phyloP scores from a whole-genome alignment of 2,113 vertebrate genomes.

The Morone chrysops region DNA sequence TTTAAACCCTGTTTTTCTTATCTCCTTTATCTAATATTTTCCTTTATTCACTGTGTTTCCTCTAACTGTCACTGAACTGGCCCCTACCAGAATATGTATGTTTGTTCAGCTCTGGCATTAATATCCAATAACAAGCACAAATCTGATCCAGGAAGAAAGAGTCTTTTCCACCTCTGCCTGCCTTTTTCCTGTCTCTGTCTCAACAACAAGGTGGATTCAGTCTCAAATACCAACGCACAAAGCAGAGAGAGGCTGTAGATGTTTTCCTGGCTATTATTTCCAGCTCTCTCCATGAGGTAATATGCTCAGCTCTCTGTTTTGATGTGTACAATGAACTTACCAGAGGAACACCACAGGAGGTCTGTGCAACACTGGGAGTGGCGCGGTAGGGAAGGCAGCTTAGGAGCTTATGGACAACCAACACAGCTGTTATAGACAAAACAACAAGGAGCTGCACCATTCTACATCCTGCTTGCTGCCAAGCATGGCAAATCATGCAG shows the following conservation, averaged over 20 bases:
- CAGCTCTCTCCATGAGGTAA: slow-evolving; percentile 43
- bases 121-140: slow-evolving; percentile 43
- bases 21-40: slow-evolving; percentile 27
- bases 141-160: slow-evolving; percentile 33
- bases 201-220: slow-evolving; percentile 22
- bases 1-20: slow-evolving; percentile 13
- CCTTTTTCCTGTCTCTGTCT: slow-evolving; percentile 21
- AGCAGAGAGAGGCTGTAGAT: slow-evolving; percentile 23
- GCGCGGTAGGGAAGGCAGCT: slow-evolving; percentile 63
- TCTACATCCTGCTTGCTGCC: slow-evolving; percentile 33
- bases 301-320: slow-evolving; percentile 61
- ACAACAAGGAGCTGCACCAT: slow-evolving; percentile 39
- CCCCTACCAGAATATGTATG: not conserved
- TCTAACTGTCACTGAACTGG: not conserved
- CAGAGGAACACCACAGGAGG: slow-evolving; percentile 62
- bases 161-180: slow-evolving; percentile 19
- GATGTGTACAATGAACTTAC: slow-evolving; percentile 69
- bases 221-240: slow-evolving; percentile 32
- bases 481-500: slow-evolving; percentile 28
- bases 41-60: not conserved
- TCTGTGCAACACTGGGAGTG: slow-evolving; percentile 61
- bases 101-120: slow-evolving; percentile 29
- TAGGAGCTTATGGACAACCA: slow-evolving; percentile 69
- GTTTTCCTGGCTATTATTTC: slow-evolving; percentile 35
- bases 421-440: slow-evolving; percentile 72